phyloP scores from a whole-genome alignment of 1,140 invertebrate species.

The Drosophila carrolli region DNA sequence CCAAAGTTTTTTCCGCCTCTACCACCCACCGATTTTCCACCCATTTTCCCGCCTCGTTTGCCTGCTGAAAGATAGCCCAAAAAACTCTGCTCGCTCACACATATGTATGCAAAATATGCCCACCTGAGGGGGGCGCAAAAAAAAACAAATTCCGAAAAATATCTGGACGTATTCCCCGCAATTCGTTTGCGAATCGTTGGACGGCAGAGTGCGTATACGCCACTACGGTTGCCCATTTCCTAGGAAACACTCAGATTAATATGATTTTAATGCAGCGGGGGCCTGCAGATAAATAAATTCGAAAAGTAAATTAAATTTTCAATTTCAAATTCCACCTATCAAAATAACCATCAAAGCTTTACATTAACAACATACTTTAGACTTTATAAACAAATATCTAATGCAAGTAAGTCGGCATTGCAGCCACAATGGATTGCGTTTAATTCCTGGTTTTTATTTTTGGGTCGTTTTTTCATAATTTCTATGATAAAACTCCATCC shows the following conservation, averaged over 20 bases:
- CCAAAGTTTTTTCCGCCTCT: background rate
- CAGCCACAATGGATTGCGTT: too few species aligned
- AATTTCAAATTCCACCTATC: background rate
- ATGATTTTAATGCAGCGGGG: slow-evolving; percentile 28
- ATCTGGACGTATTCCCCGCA: slow-evolving; percentile 18
- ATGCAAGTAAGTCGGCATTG: too few species aligned
- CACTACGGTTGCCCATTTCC: slow-evolving; percentile 12
- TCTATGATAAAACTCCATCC: too few species aligned
- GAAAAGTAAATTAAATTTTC: background rate
- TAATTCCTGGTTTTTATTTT: too few species aligned
- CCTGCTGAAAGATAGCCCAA: slow-evolving; percentile 64
- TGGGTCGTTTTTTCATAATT: too few species aligned
- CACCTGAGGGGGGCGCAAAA: slow-evolving; percentile 27
- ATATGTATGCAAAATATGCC: slow-evolving; percentile 67
- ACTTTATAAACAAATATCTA: too few species aligned
- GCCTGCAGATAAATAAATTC: background rate
- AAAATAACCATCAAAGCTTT: too few species aligned
- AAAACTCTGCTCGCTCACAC: slow-evolving; percentile 12
- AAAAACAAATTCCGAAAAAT: slow-evolving; percentile 20
- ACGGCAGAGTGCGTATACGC: slow-evolving; percentile 16
- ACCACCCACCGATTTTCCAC: slow-evolving; percentile 27
- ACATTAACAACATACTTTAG: too few species aligned
- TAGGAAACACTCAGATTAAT: slow-evolving; percentile 20
- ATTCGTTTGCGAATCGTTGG: slow-evolving; percentile 45
- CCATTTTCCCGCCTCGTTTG: slow-evolving; percentile 65